Evolutionary conservation across 2,797 vertebrate species (phyloP).

Genomic region (Tamandua tetradactyla): DNA sequence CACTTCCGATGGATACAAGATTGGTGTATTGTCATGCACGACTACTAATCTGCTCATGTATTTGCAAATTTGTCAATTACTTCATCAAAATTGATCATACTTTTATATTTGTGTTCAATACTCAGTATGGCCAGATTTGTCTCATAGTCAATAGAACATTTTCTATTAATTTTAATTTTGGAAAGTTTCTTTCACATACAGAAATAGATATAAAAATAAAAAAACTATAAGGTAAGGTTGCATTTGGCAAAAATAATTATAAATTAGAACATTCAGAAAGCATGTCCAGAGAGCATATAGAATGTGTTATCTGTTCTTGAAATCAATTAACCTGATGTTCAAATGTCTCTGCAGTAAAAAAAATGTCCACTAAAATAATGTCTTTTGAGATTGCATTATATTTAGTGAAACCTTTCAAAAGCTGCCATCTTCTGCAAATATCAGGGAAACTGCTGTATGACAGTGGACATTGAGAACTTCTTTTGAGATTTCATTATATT

Average conservation of each 20-base stretch:
- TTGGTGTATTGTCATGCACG: no score
- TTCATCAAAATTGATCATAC: not conserved
- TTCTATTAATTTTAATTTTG: conserved; percentile 22
- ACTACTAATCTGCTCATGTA: not conserved
- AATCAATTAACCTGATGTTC: not conserved
- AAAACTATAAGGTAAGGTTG: not conserved
- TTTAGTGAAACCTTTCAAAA: not conserved
- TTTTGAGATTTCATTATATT: not conserved
- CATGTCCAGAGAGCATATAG: not conserved
- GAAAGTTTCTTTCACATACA: not conserved
- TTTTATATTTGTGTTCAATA: not conserved
- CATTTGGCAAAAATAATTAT: not conserved
- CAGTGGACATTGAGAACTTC: not conserved
- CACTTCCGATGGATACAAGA: not conserved
- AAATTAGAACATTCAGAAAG: not conserved
- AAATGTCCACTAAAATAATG: not conserved
- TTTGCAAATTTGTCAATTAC: not conserved
- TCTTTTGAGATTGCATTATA: not conserved
- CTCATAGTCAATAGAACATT: not conserved
- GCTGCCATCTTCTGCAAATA: not conserved
- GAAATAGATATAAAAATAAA: not conserved
- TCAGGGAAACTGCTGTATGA: not conserved
- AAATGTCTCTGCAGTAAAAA: not conserved
- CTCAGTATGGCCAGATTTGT: not conserved
- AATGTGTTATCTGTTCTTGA: not conserved